Evolutionary conservation across 1,140 invertebrate species (phyloP), one percentile per base, ranked within the genome.

Genomic region (Sminthurides bifidus): DNA sequence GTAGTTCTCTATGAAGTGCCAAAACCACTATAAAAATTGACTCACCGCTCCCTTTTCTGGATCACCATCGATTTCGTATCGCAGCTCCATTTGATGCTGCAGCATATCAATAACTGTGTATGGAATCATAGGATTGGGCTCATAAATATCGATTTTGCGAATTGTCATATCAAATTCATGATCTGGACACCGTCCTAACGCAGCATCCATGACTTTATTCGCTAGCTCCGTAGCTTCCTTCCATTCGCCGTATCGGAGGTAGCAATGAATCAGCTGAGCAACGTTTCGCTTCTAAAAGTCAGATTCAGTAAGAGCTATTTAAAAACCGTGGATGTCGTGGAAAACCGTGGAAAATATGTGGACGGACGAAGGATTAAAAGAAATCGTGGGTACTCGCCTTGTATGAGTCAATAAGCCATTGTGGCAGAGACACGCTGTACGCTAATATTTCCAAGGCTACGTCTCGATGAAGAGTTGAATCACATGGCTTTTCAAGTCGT

Each of bases 341-440:
- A 43, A 43, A 43, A n/a, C 40, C 14, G 14, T 10, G 40, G 14
- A 12, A 43, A 21, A 14, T 43, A 43, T n/a, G 10, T 10, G 33
- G n/a, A 35, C 8, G 8, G n/a, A 35, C 10, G 1, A 21, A 30
- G 2, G 15, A 17, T 30, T 10, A 12, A 21, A 52, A 37, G 0
- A 24, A 21, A 53, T 29, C n/a, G n/a, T 10, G 10, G 19, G 21
- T 12, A 8, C 15, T 26, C 23, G 57, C 61, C 51, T 61, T 59
- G 43, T 59, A 65, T n/a, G 59, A 58, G 3, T 59, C 59, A 2
- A 61, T 35, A 5, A 65, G 35, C 63, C 63, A 65, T 15, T 43
- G 44, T 4, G 63, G 63, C 10, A 61, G 21, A 5, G 46, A 6
- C 8, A 61, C 35, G 4, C 46, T 29, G 38, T 50, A 33, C 8